Evolutionary conservation across 2,888 invertebrate species (phyloP).

Genomic region (Lasioglossum leucozonium): DNA sequence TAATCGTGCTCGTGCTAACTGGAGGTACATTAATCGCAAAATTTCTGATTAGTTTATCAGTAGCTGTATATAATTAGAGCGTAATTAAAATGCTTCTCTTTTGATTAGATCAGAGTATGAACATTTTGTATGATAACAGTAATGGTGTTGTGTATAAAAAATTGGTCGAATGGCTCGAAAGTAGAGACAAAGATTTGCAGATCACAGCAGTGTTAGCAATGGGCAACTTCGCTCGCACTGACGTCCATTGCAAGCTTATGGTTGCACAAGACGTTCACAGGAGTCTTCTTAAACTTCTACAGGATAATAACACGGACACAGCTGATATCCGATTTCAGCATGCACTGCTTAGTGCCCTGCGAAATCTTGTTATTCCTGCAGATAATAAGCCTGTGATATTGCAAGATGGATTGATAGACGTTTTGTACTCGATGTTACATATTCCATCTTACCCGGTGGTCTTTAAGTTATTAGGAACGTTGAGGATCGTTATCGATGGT

Average conservation of each 20-base stretch:
- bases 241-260: slow-evolving; percentile 93
- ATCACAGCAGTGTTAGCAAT: slow-evolving; percentile 94
- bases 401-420: slow-evolving; percentile 90
- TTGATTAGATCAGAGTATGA: slow-evolving; percentile 93
- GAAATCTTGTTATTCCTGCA: slow-evolving; percentile 90
- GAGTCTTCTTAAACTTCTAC: slow-evolving; percentile 86
- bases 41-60: not conserved
- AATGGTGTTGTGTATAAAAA: slow-evolving; percentile 90
- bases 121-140: slow-evolving; percentile 91
- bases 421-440: slow-evolving; percentile 89
- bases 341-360: slow-evolving; percentile 91
- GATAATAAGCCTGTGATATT: slow-evolving; percentile 91
- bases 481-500: slow-evolving; percentile 94
- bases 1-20: slow-evolving; percentile 93
- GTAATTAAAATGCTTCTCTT: not conserved
- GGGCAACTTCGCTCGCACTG: slow-evolving; percentile 95
- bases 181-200: slow-evolving; percentile 90
- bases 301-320: slow-evolving; percentile 72
- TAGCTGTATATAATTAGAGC: not conserved
- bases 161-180: slow-evolving; percentile 92
- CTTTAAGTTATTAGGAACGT: slow-evolving; percentile 93
- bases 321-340: slow-evolving; percentile 87
- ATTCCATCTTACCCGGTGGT: slow-evolving; percentile 92
- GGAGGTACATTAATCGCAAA: slow-evolving; percentile 88
- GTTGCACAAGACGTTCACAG: slow-evolving; percentile 91